These are phyloP conservation scores for Papilio demoleus DNA, from an alignment of 2,888 invertebrate species.

Conservation along the genomic window DNA sequence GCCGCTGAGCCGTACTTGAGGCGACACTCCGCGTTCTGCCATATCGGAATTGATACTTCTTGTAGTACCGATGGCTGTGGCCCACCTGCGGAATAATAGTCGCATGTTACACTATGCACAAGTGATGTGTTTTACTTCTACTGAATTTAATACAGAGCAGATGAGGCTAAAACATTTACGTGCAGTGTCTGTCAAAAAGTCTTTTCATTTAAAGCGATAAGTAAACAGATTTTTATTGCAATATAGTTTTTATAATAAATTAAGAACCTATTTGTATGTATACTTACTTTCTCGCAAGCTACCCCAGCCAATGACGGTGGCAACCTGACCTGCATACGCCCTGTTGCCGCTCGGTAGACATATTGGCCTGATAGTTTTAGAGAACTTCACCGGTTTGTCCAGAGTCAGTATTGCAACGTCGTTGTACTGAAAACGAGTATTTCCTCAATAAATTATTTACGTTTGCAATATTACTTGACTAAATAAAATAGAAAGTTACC, in stretches of 20 bases:
- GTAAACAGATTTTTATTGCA: no score
- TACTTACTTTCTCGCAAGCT: slow-evolving; percentile 89
- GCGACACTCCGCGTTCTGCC: slow-evolving; percentile 91
- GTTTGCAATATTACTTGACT: no score
- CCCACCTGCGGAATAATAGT: slow-evolving; percentile 83
- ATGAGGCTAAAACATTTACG: not conserved
- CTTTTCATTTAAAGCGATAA: not conserved
- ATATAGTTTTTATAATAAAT: not conserved
- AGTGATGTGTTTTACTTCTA: not conserved
- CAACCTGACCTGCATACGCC: slow-evolving; percentile 87
- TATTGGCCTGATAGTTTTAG: slow-evolving; percentile 88
- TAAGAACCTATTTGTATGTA: slow-evolving; percentile 9
- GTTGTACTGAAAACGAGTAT: slow-evolving; percentile 85
- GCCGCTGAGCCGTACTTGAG: slow-evolving; percentile 92
- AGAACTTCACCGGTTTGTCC: slow-evolving; percentile 89
- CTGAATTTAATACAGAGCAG: not conserved
- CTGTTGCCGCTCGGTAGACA: slow-evolving; percentile 87
- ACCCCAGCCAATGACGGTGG: slow-evolving; percentile 95
- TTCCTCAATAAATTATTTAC: not conserved
- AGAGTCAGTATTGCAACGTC: slow-evolving; percentile 92
- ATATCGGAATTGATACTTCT: slow-evolving; percentile 92
- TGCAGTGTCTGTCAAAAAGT: not conserved
- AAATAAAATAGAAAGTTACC: slow-evolving; percentile 69
- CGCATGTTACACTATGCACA: no score
- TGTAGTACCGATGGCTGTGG: slow-evolving; percentile 91